Base-by-base conservation (phyloP, 2,797 vertebrate species). In the Poeciliopsis turneri region DNA sequence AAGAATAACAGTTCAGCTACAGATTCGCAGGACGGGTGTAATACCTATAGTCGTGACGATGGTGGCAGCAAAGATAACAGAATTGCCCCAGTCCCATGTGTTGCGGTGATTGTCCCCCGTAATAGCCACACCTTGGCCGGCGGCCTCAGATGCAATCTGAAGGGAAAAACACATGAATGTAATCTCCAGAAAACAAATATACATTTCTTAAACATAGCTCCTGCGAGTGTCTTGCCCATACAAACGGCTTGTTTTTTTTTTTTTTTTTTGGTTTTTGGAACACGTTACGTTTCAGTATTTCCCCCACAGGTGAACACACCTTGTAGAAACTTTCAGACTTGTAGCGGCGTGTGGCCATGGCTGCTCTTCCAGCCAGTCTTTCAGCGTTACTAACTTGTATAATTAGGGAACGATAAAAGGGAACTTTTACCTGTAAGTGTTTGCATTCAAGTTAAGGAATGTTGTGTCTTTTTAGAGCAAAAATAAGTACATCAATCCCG, bases 31-130 rank as follows among this genome's bases (percentile, higher is more conserved):
- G 36, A 43, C 25, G 68, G 68, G 6, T 71, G 20, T 74, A 59
- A 74, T 18, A 94, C 98, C 98, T 0, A 99, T 99, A 16, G 98
- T 99, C 66, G 98, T 99, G 88, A 99, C 98, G 73, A 99, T 97
- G 0, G 97, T 97, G 81, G 97, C 97, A 79, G 98, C 97, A 80
- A 99, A 99, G 84, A 99, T 97, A 82, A 98, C 96, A 0, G 98
- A 97, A 1, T 98, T 99, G 0, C 90, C 92, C 98, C 98, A 99
- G 75, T 97, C 97, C 98, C 98, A 99, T 70, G 97, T 95, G 89
- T 96, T 97, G 81, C 96, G 97, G 11, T 96, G 93, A 16, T 92
- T 95, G 59, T 98, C 96, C 46, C 96, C 97, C 0, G 95, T 97
- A 89, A 99, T 96, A 83, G 97, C 94, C 89, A 99, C 97, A 0